Evolutionary conservation across 1,140 invertebrate species (phyloP), one percentile per base, ranked within the genome.

Genomic region (Teleogryllus occipitalis): DNA sequence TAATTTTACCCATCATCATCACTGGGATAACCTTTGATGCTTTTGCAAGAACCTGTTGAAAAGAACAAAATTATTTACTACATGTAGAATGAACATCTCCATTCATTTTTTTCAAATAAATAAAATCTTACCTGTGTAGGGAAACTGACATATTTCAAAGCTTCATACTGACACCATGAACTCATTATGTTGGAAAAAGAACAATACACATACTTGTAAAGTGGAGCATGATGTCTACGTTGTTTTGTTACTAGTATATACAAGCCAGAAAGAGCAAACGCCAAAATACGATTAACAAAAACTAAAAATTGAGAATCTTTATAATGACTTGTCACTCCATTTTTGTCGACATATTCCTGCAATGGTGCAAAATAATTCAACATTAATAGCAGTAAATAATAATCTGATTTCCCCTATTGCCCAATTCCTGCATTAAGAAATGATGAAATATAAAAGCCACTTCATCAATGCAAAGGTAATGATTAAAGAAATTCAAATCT

Each of bases 91-190:
- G 3, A 46, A 77, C 39, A 14, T 8, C 3, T 46, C 2, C 3
- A 77, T 39, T 5, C 8, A 46, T 21, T 47, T 77, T 39, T 10
- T 8, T 18, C 18, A 77, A 46, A 47, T 21, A 77, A 54, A n/a
- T 12, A 5, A 77, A 18, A 47, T 78, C 81, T 83, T 82, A 96
- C 94, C 89, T 99, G 98, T 74, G 96, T 97, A 6, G 98, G 98
- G 87, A 99, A 99, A 84, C 94, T 98, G 82, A 99, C 96, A 88
- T 94, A 99, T 87, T 99, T 99, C 7, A 99, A 88, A 27, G 98
- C 98, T 88, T 99, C 98, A 85, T 99, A 99, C 87, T 99, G 98
- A 87, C 97, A 99, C 98, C 98, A 99, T 73, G 96, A 97, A 85
- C 97, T 98, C 90, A 99, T 93, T 80, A 99, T 97, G 87, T 99